These are phyloP conservation scores for Cephus runcator DNA, from an alignment of 2,888 invertebrate species.

Conservation along the genomic window DNA sequence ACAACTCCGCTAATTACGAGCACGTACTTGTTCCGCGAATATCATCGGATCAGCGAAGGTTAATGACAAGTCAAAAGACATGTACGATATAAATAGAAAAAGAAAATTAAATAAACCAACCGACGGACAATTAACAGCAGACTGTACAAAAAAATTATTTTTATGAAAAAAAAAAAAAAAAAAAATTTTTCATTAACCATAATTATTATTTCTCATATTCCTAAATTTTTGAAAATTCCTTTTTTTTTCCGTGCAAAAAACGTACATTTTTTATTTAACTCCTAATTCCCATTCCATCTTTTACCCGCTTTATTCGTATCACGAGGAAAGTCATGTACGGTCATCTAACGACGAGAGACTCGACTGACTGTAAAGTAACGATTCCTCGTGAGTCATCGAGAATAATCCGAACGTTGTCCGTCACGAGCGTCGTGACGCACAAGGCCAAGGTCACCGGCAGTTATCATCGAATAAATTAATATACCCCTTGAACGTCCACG, in stretches of 20 bases:
- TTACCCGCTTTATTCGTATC: neutral
- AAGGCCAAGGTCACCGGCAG: slow-evolving; percentile 54
- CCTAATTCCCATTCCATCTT: neutral
- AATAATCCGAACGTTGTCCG: slow-evolving; percentile 45
- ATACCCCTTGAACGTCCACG: slow-evolving; percentile 22
- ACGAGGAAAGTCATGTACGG: neutral
- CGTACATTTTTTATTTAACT: neutral
- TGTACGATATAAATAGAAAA: slow-evolving; percentile 4
- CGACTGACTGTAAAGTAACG: neutral
- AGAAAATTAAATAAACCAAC: neutral
- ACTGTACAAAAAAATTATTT: too few species aligned
- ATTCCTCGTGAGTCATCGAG: slow-evolving; percentile 45
- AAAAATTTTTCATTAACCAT: too few species aligned
- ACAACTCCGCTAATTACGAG: slow-evolving; percentile 14
- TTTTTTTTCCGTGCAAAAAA: neutral
- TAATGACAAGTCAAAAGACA: neutral
- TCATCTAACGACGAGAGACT: neutral
- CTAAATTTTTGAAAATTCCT: neutral
- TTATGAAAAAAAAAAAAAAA: neutral
- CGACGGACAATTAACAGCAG: too few species aligned
- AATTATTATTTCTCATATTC: neutral
- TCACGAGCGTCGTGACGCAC: slow-evolving; percentile 41
- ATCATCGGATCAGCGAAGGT: neutral
- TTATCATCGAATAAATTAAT: slow-evolving; percentile 55
- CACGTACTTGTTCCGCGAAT: neutral